Percentiles rank a stretch among this genome's conserved stretches.
Evolutionary conservation across 2,888 invertebrate species (phyloP).

Genomic region (Xanthorhoe designata): DNA sequence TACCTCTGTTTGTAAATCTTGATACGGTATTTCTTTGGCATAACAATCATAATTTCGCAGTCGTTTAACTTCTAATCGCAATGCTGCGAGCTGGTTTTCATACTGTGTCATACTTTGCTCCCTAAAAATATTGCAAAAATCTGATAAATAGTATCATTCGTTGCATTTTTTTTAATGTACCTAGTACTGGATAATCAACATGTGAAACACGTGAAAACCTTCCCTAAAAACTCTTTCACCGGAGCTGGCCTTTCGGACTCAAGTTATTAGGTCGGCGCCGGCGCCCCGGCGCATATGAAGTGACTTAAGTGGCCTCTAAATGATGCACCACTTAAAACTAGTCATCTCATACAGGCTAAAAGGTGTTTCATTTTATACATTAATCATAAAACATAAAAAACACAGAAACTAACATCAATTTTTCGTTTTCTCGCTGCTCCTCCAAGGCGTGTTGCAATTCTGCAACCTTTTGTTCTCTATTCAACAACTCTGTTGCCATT

Average conservation of each 20-base stretch:
- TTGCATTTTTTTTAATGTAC: too few species aligned
- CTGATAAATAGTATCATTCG: too few species aligned
- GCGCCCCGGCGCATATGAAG: too few species aligned
- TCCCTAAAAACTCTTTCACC: too few species aligned
- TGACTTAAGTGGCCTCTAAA: too few species aligned
- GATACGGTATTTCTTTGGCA: constrained; percentile 64
- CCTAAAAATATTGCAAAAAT: constrained; percentile 50
- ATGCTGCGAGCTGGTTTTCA: constrained; percentile 66
- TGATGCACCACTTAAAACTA: too few species aligned
- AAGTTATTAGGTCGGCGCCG: too few species aligned
- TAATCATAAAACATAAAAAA: neutral
- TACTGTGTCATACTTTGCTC: constrained; percentile 71
- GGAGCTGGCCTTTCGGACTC: too few species aligned
- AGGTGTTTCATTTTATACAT: too few species aligned
- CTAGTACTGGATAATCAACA: too few species aligned
- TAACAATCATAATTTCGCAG: constrained; percentile 72
- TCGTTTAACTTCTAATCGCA: constrained; percentile 70
- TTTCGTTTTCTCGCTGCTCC: constrained; percentile 68
- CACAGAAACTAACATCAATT: constrained; percentile 59
- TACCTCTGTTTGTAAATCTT: constrained; percentile 75
- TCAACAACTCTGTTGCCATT: constrained; percentile 71
- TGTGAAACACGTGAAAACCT: too few species aligned
- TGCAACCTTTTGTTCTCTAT: constrained; percentile 69
- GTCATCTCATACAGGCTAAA: too few species aligned
- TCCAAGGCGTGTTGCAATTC: constrained; percentile 68